Evolutionary conservation across 2,888 invertebrate genomes (phyloP).

Genomic region (Macrophya alboannulata): DNA sequence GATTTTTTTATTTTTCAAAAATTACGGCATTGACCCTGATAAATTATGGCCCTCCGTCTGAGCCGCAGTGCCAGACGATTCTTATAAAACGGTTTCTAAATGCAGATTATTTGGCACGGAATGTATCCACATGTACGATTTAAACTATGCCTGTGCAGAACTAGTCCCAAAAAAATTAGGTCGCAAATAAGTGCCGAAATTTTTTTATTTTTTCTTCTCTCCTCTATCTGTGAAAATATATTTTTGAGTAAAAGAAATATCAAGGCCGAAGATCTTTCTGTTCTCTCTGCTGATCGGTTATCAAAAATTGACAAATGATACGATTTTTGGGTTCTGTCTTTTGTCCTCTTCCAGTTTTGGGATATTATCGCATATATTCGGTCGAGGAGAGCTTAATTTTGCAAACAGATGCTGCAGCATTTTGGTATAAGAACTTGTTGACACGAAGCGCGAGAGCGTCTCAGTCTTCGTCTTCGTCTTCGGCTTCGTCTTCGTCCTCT

Average conservation of each 20-base stretch:
- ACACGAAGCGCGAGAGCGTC: conserved; percentile 48
- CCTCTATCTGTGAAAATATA: too few relatives aligned
- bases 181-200: neutral
- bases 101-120: conserved; percentile 5
- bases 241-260: neutral
- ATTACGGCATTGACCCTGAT: conserved; percentile 3
- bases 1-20: neutral
- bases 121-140: neutral
- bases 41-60: neutral
- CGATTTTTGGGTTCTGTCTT: neutral
- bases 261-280: neutral
- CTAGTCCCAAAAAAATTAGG: neutral
- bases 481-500: neutral
- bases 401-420: conserved; percentile 24
- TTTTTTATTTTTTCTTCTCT: neutral
- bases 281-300: neutral
- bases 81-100: neutral
- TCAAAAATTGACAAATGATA: neutral
- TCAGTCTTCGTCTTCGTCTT: too few relatives aligned
- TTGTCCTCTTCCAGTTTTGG: neutral
- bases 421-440: conserved; percentile 56
- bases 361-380: neutral
- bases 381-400: neutral
- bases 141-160: neutral
- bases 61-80: neutral